Conservation (phyloP, 2,888 invertebrate species). For the Germaria angustata region DNA sequence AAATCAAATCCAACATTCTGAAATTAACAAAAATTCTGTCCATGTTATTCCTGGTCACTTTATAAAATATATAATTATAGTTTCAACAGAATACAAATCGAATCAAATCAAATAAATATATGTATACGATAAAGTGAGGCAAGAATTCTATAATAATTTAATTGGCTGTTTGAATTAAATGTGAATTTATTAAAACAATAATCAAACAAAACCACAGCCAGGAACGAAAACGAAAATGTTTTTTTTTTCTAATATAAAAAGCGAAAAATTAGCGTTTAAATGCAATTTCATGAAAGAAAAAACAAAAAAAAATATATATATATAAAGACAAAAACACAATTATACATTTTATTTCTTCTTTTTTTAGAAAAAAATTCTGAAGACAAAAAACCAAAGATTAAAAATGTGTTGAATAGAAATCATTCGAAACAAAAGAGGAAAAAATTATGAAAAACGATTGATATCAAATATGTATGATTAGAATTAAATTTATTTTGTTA, state of each 20-base stretch:
- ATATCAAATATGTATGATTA: constrained; percentile 68
- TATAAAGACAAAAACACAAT: constrained; percentile 71
- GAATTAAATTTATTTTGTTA: constrained; percentile 64
- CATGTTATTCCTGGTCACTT: too few relatives aligned
- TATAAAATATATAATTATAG: constrained; percentile 50
- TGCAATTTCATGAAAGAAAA: constrained; percentile 73
- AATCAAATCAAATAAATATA: constrained; percentile 47
- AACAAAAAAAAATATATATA: constrained; percentile 40
- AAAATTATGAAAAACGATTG: constrained; percentile 63
- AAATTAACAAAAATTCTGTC: too few relatives aligned
- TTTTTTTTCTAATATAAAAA: constrained; percentile 73
- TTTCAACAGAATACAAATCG: constrained; percentile 59
- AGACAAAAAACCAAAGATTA: constrained; percentile 45
- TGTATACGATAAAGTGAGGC: constrained; percentile 16
- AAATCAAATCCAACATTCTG: too few relatives aligned
- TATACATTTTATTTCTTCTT: constrained; percentile 70
- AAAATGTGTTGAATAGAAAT: constrained; percentile 44
- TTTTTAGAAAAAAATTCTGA: constrained; percentile 37
- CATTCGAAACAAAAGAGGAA: constrained; percentile 11
- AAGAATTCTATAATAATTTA: constrained; percentile 63
- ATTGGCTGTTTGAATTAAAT: constrained; percentile 66
- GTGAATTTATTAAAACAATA: constrained; percentile 64
- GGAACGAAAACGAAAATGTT: constrained; percentile 34
- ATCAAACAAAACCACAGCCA: constrained; percentile 26
- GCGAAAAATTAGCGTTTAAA: constrained; percentile 78